A percentile compares a stretch with the other conserved stretches of the same genome.
Conservation (phyloP, 2,888 invertebrate genomes). For the Leptinotarsa juncta region DNA sequence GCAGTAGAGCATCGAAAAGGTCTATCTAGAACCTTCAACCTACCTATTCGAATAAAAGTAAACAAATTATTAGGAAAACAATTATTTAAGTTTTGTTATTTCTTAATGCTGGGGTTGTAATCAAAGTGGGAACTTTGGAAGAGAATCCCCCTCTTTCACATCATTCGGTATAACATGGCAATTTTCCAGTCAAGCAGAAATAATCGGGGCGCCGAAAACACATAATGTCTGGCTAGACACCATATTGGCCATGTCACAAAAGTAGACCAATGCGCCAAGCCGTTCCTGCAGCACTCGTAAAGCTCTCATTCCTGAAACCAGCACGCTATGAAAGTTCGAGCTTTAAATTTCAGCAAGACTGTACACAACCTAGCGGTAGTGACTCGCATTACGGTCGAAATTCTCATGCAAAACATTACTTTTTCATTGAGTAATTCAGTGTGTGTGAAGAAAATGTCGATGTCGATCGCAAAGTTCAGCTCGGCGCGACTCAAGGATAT, state of each 20-base stretch:
- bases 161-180: conserved; percentile 5
- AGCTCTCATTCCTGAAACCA: conserved; percentile 44
- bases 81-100: no score
- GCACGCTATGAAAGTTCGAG: conserved; percentile 49
- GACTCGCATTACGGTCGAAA: conserved; percentile 56
- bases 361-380: conserved; percentile 61
- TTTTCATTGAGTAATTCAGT: conserved; percentile 50
- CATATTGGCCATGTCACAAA: neutral
- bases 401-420: conserved; percentile 55
- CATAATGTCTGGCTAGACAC: conserved; percentile 10
- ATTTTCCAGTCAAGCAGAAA: neutral
- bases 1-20: no score
- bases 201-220: neutral
- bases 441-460: conserved; percentile 26
- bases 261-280: conserved; percentile 13
- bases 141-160: neutral
- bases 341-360: conserved; percentile 56
- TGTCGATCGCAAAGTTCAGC: neutral
- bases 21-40: no score
- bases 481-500: neutral
- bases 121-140: no score
- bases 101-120: no score
- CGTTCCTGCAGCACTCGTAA: conserved; percentile 37
- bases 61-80: no score
- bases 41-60: no score